Evolutionary conservation across 2,888 invertebrate genomes (phyloP).

Genomic region (Folsomia manolachei): DNA sequence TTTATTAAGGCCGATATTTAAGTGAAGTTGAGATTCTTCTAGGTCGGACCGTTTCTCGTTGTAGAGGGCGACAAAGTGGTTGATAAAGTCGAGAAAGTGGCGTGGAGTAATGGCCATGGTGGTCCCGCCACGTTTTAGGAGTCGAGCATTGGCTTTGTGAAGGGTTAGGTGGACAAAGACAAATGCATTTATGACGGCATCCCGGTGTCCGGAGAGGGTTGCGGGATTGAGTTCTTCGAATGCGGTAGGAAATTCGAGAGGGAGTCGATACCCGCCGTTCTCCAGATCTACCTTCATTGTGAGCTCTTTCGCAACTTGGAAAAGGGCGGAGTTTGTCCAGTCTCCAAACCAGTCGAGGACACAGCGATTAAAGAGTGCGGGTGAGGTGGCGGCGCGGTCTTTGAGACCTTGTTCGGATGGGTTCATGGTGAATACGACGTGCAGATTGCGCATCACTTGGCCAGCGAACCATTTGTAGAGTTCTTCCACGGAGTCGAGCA

Average conservation of each 20-base stretch:
- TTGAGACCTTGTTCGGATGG: conserved; percentile 97
- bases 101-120: conserved; percentile 97
- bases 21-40: conserved; percentile 92
- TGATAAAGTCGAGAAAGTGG: conserved; percentile 98
- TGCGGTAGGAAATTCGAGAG: conserved; percentile 85
- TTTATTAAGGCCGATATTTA: conserved; percentile 97
- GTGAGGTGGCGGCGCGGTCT: conserved; percentile 97
- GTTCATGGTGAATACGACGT: conserved; percentile 99
- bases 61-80: conserved; percentile 96
- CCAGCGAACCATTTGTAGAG: conserved; percentile 99
- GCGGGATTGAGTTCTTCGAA: conserved; percentile 69
- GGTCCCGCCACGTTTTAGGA: conserved; percentile 86
- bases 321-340: conserved; percentile 94
- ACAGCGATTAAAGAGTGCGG: conserved; percentile 97
- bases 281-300: conserved; percentile 94
- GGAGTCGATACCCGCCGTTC: conserved; percentile 75
- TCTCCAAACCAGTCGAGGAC: conserved; percentile 99
- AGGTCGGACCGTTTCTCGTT: conserved; percentile 96
- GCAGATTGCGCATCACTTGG: conserved; percentile 97
- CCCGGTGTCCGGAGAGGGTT: conserved; percentile 79
- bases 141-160: conserved; percentile 86
- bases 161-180: conserved; percentile 98
- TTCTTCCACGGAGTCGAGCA: conserved; percentile 98
- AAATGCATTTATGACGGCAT: conserved; percentile 97
- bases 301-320: conserved; percentile 81